Evolutionary conservation across 1,140 invertebrate species (phyloP).

Genomic region (Halictus rubicundus): DNA sequence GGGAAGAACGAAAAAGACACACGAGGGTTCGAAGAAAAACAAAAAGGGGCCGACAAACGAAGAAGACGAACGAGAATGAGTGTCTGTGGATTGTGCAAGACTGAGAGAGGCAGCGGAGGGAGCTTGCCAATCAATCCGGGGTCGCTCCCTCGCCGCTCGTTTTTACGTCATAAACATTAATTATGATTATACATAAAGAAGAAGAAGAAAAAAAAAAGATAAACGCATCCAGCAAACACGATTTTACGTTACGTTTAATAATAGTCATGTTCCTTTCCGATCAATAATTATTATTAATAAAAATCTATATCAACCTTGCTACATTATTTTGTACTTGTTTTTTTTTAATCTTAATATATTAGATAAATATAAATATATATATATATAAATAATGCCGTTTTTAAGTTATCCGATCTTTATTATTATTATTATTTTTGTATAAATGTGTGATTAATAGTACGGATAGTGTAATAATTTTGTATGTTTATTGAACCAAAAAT

Average conservation of each 20-base stretch:
- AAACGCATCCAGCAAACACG: conserved; percentile 68
- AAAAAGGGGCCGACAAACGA: conserved; percentile 7
- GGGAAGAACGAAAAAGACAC: conserved; percentile 4
- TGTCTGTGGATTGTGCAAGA: conserved; percentile 72
- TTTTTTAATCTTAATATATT: conserved; percentile 74
- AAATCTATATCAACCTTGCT: conserved; percentile 65
- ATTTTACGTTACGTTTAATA: conserved; percentile 72
- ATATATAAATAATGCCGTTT: conserved; percentile 70
- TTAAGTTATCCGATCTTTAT: conserved; percentile 72
- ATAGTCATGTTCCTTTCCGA: conserved; percentile 76
- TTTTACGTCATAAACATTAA: conserved; percentile 74
- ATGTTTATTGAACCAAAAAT: conserved; percentile 82
- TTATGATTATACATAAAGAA: conserved; percentile 69
- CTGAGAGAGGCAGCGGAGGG: conserved; percentile 73
- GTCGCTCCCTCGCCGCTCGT: conserved; percentile 70
- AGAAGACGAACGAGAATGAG: conserved; percentile 45
- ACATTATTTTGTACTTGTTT: conserved; percentile 78
- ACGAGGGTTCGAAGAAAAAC: not conserved
- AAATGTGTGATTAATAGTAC: conserved; percentile 81
- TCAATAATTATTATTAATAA: conserved; percentile 67
- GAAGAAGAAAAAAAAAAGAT: conserved; percentile 38
- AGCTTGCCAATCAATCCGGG: conserved; percentile 65
- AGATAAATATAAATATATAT: conserved; percentile 66
- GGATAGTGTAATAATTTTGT: conserved; percentile 81
- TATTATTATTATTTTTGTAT: conserved; percentile 78